Percentiles rank a stretch among this genome's conserved stretches.
These are phyloP conservation scores for Cristatella mucedo DNA, from an alignment of 2,888 invertebrate genomes.

Conservation along the genomic window DNA sequence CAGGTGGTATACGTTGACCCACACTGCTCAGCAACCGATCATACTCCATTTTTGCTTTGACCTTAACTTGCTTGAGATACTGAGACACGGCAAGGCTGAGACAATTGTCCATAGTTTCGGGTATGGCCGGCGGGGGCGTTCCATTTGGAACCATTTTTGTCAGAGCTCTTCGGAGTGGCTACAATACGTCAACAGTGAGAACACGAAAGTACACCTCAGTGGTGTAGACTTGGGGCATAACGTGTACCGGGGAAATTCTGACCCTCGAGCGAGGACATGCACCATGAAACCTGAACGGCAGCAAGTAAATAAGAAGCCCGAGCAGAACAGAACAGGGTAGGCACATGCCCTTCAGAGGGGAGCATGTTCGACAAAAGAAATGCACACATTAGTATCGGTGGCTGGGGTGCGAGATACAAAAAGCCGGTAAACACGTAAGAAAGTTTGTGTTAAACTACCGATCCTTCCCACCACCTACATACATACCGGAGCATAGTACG, in stretches of 20 bases:
- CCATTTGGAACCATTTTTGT: constrained; percentile 78
- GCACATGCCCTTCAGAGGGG: too few relatives aligned
- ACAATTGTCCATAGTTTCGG: constrained; percentile 79
- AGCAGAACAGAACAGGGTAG: too few relatives aligned
- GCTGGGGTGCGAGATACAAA: neutral
- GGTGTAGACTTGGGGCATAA: too few relatives aligned
- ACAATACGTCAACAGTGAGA: too few relatives aligned
- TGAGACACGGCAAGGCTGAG: constrained; percentile 80
- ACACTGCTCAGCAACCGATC: constrained; percentile 38
- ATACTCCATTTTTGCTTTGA: constrained; percentile 42
- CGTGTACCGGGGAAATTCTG: too few relatives aligned
- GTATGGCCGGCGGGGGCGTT: too few relatives aligned
- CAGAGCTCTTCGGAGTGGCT: constrained; percentile 75
- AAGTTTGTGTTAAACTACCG: constrained; percentile 5
- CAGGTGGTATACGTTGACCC: constrained; percentile 29
- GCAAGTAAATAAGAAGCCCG: too few relatives aligned
- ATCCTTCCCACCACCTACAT: neutral
- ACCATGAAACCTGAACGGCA: too few relatives aligned
- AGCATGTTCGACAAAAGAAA: too few relatives aligned
- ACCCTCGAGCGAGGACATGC: too few relatives aligned
- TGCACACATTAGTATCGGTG: constrained; percentile 1
- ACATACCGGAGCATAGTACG: constrained; percentile 54
- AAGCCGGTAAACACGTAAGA: constrained; percentile 6
- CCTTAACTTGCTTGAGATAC: constrained; percentile 85
- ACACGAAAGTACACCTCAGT: too few relatives aligned